A percentile compares a stretch with the other conserved stretches of the same genome.
Evolutionary conservation across 2,797 vertebrate genomes (phyloP).

Genomic region (Pristis pectinata): DNA sequence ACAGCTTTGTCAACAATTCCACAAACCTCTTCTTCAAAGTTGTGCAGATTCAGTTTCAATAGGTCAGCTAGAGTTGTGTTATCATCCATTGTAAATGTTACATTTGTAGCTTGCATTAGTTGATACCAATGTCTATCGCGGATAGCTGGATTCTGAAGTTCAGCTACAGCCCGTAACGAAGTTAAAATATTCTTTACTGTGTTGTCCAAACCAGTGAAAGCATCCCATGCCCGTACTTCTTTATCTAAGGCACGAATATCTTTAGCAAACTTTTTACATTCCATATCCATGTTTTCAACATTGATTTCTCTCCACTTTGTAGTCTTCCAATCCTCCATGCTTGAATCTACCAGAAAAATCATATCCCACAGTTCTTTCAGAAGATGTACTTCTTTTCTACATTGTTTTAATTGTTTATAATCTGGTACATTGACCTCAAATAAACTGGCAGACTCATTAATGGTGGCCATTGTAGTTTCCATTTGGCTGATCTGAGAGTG

Average conservation of each 20-base stretch:
- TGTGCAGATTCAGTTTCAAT: conserved; percentile 78
- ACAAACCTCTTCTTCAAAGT: conserved; percentile 80
- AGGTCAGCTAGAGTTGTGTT: conserved; percentile 78
- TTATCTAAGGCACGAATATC: conserved; percentile 77
- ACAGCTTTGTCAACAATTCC: conserved; percentile 87
- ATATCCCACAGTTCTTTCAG: conserved; percentile 93
- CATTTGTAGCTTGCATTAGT: conserved; percentile 75
- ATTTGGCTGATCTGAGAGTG: conserved; percentile 71
- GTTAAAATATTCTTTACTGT: conserved; percentile 74
- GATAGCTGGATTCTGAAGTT: conserved; percentile 84
- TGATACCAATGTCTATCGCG: conserved; percentile 84
- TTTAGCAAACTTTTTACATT: conserved; percentile 78
- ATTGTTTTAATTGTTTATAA: conserved; percentile 80
- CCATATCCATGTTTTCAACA: conserved; percentile 82
- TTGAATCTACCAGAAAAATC: conserved; percentile 67
- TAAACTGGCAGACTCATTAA: conserved; percentile 72
- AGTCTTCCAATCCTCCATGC: conserved; percentile 71
- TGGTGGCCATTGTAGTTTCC: conserved; percentile 72
- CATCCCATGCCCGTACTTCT: conserved; percentile 79
- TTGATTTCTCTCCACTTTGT: conserved; percentile 78
- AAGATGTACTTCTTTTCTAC: conserved; percentile 74
- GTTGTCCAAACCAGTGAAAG: conserved; percentile 75
- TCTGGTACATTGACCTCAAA: conserved; percentile 84
- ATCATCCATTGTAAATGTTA: conserved; percentile 73
- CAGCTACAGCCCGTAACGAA: conserved; percentile 76